Evolutionary conservation across 1,140 invertebrate genomes (phyloP), one percentile per base, ranked within the genome.

Genomic region (Ptiloglossa arizonensis): DNA sequence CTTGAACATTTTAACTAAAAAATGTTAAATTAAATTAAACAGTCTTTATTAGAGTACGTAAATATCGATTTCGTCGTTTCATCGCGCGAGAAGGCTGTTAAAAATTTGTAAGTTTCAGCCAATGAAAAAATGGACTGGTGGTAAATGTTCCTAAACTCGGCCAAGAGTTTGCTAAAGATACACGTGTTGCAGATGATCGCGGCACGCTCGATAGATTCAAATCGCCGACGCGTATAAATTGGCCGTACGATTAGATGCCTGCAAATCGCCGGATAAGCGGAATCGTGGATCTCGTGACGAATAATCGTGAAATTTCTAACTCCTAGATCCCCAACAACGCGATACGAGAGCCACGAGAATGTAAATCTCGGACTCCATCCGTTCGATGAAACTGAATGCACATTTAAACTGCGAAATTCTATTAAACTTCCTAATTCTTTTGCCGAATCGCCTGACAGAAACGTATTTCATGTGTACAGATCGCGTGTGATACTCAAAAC

Each of bases 221-320:
- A 68, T 77, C 67, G 24, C 19, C 56, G 66, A 41, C 52, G 41
- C 54, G 44, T 62, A 77, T 22, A 70, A 77, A 70, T 77, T 70
- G 66, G 29, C 57, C 35, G 44, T 19, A 5, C 56, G 54, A 77
- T 77, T 62, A 57, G 74, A 69, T 69, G 74, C 32, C 32, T 46
- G 67, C 46, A 60, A 77, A 77, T 70, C 66, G 66, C 17, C 41
- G 56, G 74, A 62, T 70, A 77, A 77, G 44, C 60, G 74, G 54
- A 70, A 62, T 70, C 56, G 32, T 52, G 15, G 38, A 27, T 29
- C 15, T 1, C 52, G 38, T 35, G 27, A 50, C 29, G 62, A 74
- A 56, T 57, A 35, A 67, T 75, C 32, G 54, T 19, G 56, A n/a
- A 48, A 60, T 60, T 60, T 60, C 44, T 27, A 70, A 41, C 56